Evolutionary conservation across 2,113 vertebrate genomes (phyloP), one percentile per base, ranked within the genome.

Genomic region (Glaucidium brasilianum): DNA sequence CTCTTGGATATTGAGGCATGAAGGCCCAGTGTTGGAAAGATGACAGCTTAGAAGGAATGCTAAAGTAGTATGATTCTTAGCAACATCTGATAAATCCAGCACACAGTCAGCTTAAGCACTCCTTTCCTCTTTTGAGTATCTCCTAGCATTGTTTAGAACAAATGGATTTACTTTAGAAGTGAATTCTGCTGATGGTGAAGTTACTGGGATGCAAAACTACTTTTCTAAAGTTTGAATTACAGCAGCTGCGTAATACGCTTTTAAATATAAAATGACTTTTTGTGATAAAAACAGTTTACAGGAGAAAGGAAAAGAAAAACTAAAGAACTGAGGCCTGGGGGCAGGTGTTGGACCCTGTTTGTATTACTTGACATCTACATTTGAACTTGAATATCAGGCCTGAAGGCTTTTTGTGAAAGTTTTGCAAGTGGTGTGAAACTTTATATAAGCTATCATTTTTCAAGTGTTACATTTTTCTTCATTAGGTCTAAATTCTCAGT

Each of bases 31-130:
- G n/a, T 20, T 78, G 71, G 81, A 7, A 39, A 68, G 52, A 29
- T 55, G 78, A 37, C 53, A 69, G 78, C 39, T 34, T 30, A 37
- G 69, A 18, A 55, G 66, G 73, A 89, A 32, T 35, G 72, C 73
- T 22, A 22, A 47, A 67, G 15, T 17, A 12, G 18, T 0, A 0
- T 8, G 43, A 41, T n/a, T 26, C 60, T 63, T 37, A 21, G 12
- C 69, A 68, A 21, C 35, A 4, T 4, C 60, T 27, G 7, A 30
- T 50, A 71, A 37, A 85, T 30, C 52, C 30, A 34, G 92, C 52
- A n/a, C 19, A 0, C 0, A 12, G 21, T 7, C 39, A 8, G 55
- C 43, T 23, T 26, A 11, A 49, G 5, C 56, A 7, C 22, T 19
- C 34, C 64, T n/a, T 15, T 39, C 45, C 30, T 52, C 53, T 63